Conservation (phyloP, 2,888 invertebrate species). For the Hedychridium roseum region DNA sequence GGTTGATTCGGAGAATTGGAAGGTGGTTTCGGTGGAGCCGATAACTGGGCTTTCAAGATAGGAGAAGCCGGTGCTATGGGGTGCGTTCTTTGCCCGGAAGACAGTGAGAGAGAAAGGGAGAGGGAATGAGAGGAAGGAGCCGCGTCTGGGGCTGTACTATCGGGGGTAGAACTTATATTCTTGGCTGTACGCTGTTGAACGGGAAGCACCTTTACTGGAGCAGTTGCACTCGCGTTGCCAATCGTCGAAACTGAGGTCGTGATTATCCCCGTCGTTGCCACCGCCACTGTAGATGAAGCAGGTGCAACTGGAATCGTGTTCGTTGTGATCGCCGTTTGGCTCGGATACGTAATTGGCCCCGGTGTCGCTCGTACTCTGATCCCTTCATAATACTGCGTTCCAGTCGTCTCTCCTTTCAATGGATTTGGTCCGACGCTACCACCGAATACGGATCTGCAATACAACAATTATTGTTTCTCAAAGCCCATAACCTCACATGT, state of each 20-base stretch:
- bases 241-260: too few species aligned
- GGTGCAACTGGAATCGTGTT: slow-evolving; percentile 33
- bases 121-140: too few species aligned
- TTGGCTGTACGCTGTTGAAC: slow-evolving; percentile 60
- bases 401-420: slow-evolving; percentile 70
- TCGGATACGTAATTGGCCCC: slow-evolving; percentile 64
- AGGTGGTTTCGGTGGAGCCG: slow-evolving; percentile 70
- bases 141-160: slow-evolving; percentile 54
- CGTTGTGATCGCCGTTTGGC: slow-evolving; percentile 47
- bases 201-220: slow-evolving; percentile 67
- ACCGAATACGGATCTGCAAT: slow-evolving; percentile 82
- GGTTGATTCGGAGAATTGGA: slow-evolving; percentile 63
- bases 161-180: slow-evolving; percentile 54
- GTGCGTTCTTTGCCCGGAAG: too few species aligned
- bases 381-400: slow-evolving; percentile 72
- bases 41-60: slow-evolving; percentile 85
- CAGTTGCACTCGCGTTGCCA: slow-evolving; percentile 44
- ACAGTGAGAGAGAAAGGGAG: too few species aligned
- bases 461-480: too few species aligned
- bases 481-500: too few species aligned
- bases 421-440: slow-evolving; percentile 83
- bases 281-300: slow-evolving; percentile 67
- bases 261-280: too few species aligned
- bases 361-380: slow-evolving; percentile 73
- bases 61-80: slow-evolving; percentile 81